These are phyloP conservation scores for Brachyopa scutellaris DNA, from an alignment of 2,888 invertebrate genomes.

Conservation along the genomic window DNA sequence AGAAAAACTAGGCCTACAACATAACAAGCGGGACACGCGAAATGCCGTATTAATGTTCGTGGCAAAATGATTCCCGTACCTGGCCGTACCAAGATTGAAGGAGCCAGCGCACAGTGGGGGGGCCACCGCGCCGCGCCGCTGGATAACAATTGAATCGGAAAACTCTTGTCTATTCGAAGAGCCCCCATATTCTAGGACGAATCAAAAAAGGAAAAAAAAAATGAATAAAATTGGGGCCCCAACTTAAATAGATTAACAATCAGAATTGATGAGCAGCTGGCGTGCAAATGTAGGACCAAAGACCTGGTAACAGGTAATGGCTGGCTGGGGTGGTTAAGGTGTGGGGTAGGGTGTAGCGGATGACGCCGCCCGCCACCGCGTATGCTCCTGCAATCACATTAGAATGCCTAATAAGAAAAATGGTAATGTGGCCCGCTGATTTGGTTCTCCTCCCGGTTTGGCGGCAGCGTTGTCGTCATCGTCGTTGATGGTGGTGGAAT, in stretches of 20 bases:
- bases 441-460: conserved; percentile 26
- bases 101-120: conserved; percentile 13
- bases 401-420: conserved; percentile 68
- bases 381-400: conserved; percentile 63
- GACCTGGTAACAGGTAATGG: conserved; percentile 59
- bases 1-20: conserved; percentile 33
- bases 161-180: conserved; percentile 48
- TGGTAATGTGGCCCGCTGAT: conserved; percentile 64
- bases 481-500: conserved; percentile 16
- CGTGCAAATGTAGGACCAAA: conserved; percentile 65
- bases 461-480: neutral
- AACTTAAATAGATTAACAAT: conserved; percentile 73
- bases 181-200: conserved; percentile 45
- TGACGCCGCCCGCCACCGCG: neutral
- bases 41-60: conserved; percentile 59
- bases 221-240: conserved; percentile 56
- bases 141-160: conserved; percentile 49
- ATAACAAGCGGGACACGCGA: conserved; percentile 57
- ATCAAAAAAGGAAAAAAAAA: conserved; percentile 37
- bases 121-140: neutral
- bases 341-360: no score
- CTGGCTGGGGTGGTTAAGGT: no score
- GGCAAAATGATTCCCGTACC: conserved; percentile 64
- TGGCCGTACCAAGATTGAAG: conserved; percentile 54
- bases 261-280: conserved; percentile 73